Evolutionary conservation across 2,113 vertebrate genomes (phyloP), one percentile per base, ranked within the genome.

Genomic region (Pseudolaguvia tuberculata): DNA sequence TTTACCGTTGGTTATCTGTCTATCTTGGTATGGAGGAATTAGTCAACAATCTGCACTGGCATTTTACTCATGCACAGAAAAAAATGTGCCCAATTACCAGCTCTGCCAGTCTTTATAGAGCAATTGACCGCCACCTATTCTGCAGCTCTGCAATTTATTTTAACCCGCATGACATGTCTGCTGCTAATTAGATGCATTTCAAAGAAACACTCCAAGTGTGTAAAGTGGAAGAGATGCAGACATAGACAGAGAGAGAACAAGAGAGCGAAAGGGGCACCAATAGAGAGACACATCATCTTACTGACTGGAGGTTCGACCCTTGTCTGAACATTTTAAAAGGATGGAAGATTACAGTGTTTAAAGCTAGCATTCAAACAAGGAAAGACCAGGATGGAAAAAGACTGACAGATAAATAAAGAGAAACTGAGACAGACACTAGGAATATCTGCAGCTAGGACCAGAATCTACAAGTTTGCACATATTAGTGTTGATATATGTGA

Each of bases 61-160:
- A 88, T 89, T 88, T 87, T 88, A 86, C 89, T 89, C 86, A 86
- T 80, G 81, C 83, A 85, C 78, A 53, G 27, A n/a, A 27, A n/a
- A 69, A 70, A 68, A 80, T 78, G 62, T 42, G 29, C 79, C 85
- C 82, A 91, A 91, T 91, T 90, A 90, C 88, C 86, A 85, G 79
- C 58, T 82, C 80, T 83, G 86, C 84, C 82, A 74, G 84, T 86
- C 85, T 86, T 85, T 80, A 83, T 82, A 45, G 77, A 88, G 84
- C 85, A 71, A 73, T 85, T 90, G 90, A 90, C 90, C 89, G 87
- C 84, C 23, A 87, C 87, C 88, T 83, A 73, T 48, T 79, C 72
- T 81, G 86, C 84, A 87, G 87, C 86, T 83, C 62, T 77, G 87
- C 88, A 87, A 89, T 91, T 88, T 89, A 87, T 86, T 91, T 87